Evolutionary conservation across 2,888 invertebrate genomes (phyloP).

Genomic region (Nomada hirtipes): DNA sequence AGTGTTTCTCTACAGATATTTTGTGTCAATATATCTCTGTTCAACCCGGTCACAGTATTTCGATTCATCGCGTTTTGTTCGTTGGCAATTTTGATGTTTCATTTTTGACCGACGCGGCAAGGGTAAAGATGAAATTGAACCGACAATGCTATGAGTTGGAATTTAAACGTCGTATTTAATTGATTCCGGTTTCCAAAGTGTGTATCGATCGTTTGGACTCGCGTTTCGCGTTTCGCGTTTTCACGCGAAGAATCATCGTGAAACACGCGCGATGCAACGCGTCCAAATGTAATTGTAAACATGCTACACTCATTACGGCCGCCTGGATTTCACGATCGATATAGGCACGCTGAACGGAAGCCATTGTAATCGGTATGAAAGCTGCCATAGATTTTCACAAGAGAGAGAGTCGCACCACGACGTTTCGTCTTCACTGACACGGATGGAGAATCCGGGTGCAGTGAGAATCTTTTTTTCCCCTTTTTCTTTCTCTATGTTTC

Average conservation of each 20-base stretch:
- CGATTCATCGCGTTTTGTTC: too few species aligned
- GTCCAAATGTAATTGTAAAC: slow-evolving; percentile 36
- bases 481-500: slow-evolving; percentile 1
- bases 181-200: neutral
- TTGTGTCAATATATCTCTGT: too few species aligned
- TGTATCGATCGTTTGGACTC: neutral
- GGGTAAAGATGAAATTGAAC: too few species aligned
- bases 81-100: too few species aligned
- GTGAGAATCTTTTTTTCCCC: slow-evolving; percentile 36
- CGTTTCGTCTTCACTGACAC: slow-evolving; percentile 72
- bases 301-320: slow-evolving; percentile 40
- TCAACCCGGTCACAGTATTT: too few species aligned
- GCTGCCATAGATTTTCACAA: slow-evolving; percentile 70
- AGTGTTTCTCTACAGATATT: too few species aligned
- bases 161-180: neutral
- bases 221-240: neutral
- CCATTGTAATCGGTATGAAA: slow-evolving; percentile 71
- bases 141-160: too few species aligned
- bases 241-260: neutral
- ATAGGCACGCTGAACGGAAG: slow-evolving; percentile 63
- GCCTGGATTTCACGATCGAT: slow-evolving; percentile 63
- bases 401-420: slow-evolving; percentile 70
- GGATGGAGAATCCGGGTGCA: slow-evolving; percentile 69
- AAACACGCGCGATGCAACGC: slow-evolving; percentile 4
- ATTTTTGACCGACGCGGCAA: too few species aligned